Evolutionary conservation across 30 jellyfish, hydroid and myxozoan genomes (phyloP), one percentile per base, ranked within the genome.

Genomic region (Cassiopea xamachana): DNA sequence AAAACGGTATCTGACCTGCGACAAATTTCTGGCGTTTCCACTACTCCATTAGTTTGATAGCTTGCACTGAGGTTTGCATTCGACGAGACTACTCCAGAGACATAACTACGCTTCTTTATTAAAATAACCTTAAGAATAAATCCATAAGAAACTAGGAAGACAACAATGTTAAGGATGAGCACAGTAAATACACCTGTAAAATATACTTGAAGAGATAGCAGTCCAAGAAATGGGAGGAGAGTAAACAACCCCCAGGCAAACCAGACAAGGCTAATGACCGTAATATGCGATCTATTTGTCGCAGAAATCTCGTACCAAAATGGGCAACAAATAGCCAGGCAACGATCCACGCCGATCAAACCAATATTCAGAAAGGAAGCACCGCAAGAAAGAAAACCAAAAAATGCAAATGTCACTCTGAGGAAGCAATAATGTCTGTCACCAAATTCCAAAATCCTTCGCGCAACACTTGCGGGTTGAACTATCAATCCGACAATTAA

Each of bases 351-450:
- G 1, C 83, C 71, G 48, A 87, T 87, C 58, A 87, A 19, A 1
- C 94, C 94, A 59, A 87, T 69, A 7, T 75, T 87, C 50, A 87
- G 89, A 76, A 87, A 87, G 45, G 94, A 87, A 18, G 94, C 94
- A 43, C 94, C 94, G 67, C 84, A 19, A 47, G 83, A 75, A 18
- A 87, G 73, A 59, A 87, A 87, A 6, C 94, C 94, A 48, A 76
- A 78, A 77, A 74, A 87, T 55, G 94, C 84, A 80, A 47, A 87
- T 1, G 59, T 71, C 12, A 87, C 80, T 47, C 94, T 46, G 4
- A 68, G 87, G 10, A 71, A 39, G 80, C 94, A 87, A 61, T 74
- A 12, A 64, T 87, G 86, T 17, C 1, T 18, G 48, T 79, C 81
- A 7, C 46, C 77, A 3, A 69, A 71, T 55, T 87, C 94, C 74